Evolutionary conservation across 1,140 invertebrate species (phyloP), one percentile per base, ranked within the genome.

Genomic region (Dreissena polymorpha): DNA sequence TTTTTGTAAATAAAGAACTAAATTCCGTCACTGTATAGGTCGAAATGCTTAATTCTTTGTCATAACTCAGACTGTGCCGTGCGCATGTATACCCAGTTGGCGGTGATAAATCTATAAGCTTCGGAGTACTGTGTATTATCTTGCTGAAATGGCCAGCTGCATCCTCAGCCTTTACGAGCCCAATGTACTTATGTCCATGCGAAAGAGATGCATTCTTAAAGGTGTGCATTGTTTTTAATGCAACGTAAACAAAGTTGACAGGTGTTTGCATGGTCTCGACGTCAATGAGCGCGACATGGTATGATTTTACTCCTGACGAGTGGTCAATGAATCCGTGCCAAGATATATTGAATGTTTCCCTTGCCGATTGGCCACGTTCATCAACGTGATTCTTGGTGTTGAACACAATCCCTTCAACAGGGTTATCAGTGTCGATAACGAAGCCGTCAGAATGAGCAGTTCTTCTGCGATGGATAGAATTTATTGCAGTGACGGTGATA

Each of bases 311-410:
- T 7, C 53, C 76, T 12, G 82, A 81, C 27, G 73, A 76, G 14
- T 12, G n/a, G 69, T 86, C 85, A 50, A 80, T 39, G 29, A 86
- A 86, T 12, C 85, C 85, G 27, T 84, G 85, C 82, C 82, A 86
- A 0, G 85, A 86, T 55, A 67, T 50, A 13, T 51, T 57, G n/a
- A 86, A 8, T 27, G 76, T 50, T 18, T 69, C 65, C 0, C 21
- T n/a, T 0, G 70, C 57, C n/a, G 69, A 72, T 68, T 84, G 81
- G 49, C 25, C 63, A 23, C 23, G 39, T 0, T 12, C 21, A 50
- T 72, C 76, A 27, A 29, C 53, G 21, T 83, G 53, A 25, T 50
- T 10, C 18, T 60, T 51, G 3, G 82, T 75, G 27, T 79, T 79
- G 67, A 73, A 84, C 23, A 86, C 82, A 12, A 84, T 74, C 6